Evolutionary conservation across 2,888 invertebrate genomes (phyloP).

Genomic region (Timema cristinae): DNA sequence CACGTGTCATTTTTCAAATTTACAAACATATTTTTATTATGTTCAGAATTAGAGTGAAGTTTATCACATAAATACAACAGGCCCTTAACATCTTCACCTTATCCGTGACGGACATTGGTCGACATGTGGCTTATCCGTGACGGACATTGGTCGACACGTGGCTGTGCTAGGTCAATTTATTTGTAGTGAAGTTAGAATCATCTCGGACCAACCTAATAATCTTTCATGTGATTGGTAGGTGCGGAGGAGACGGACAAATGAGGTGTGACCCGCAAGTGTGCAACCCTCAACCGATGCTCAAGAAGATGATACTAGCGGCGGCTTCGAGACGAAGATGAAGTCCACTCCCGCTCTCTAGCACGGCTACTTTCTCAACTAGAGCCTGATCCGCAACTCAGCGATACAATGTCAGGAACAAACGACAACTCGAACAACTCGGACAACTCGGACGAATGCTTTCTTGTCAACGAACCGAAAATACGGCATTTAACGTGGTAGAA

Average conservation of each 20-base stretch:
- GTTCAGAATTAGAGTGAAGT: no score
- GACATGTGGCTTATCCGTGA: no score
- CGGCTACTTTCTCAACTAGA: slow-evolving; percentile 21
- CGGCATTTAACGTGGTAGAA: slow-evolving; percentile 1
- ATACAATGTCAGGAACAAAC: neutral
- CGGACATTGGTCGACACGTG: no score
- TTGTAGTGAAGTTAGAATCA: no score
- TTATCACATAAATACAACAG: no score
- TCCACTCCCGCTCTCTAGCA: neutral
- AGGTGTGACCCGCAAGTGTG: slow-evolving; percentile 89
- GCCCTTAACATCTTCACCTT: no score
- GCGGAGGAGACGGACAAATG: slow-evolving; percentile 91
- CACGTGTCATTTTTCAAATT: no score
- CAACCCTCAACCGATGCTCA: slow-evolving; percentile 83
- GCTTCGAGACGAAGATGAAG: slow-evolving; percentile 36
- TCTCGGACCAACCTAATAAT: no score
- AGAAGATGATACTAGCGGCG: slow-evolving; percentile 84
- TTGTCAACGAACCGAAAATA: no score
- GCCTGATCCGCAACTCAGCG: neutral
- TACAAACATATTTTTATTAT: no score
- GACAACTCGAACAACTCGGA: neutral
- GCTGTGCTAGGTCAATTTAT: no score
- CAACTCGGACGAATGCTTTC: neutral
- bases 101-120: no score
- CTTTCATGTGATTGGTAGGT: slow-evolving; percentile 51